Evolutionary conservation across 2,888 invertebrate genomes (phyloP), one percentile per base, ranked within the genome.

Genomic region (Thalpophila matura): DNA sequence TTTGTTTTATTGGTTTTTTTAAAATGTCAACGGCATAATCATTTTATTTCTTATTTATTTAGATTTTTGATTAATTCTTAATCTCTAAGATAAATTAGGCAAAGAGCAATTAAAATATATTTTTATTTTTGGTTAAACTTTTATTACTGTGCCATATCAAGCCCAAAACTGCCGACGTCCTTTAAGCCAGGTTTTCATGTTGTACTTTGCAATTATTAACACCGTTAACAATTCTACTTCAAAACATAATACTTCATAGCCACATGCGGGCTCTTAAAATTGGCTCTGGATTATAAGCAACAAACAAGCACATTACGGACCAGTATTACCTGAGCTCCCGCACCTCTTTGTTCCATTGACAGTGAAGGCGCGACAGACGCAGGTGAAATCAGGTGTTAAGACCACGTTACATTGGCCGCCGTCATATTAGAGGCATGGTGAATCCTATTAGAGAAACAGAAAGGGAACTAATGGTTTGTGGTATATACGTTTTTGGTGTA

Each of bases 371-470:
- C n/a, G 27, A 16, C n/a, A 54, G 58, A 66, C 35, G 58, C 38
- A 40, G 37, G 73, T 54, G 47, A 33, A 69, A 55, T 72, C 69
- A 69, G 45, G 54, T 58, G 59, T 62, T 18, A 71, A 69, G 73
- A 43, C 45, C 60, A 50, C 1, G 10, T 49, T 50, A 47, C 0
- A 14, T 16, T 75, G 42, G 75, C 20, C 5, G 9, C 10, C 3
- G 10, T 12, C 49, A 16, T 61, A 63, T 57, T 73, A 59, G 49
- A 57, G 40, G 33, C 38, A 45, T 29, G 35, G 37, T 47, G 57
- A 53, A 59, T 61, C 55, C 63, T 74, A 74, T 67, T 72, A 69
- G 46, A 18, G 35, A 59, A 69, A 61, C 40, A 50, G 55, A 60
- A 67, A 67, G 50, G 64, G 57, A 50, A 57, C 35, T 69, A 73